phyloP scores from a whole-genome alignment of 2,797 vertebrate species.

The Sebastes dallii region DNA sequence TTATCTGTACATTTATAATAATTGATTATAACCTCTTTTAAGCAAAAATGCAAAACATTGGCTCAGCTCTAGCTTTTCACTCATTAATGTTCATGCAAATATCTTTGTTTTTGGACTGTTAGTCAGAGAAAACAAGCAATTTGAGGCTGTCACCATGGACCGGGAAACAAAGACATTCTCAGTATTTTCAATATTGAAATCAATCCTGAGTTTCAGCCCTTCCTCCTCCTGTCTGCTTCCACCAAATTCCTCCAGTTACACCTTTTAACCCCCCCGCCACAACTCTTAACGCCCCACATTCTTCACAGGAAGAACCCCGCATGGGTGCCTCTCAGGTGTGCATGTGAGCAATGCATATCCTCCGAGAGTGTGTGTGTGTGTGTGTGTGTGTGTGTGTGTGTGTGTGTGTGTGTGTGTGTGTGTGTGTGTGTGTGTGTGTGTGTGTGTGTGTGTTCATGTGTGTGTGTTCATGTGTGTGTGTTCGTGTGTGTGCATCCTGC shows the following conservation, averaged over 20 bases:
- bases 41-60: neutral
- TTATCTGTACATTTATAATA: too few species aligned
- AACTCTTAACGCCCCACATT: conserved; percentile 54
- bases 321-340: conserved; percentile 75
- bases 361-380: neutral
- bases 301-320: conserved; percentile 56
- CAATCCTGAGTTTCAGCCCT: neutral
- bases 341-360: neutral
- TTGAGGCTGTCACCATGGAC: neutral
- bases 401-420: neutral
- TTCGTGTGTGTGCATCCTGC: conserved; percentile 56
- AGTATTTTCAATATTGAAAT: neutral
- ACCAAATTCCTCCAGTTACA: conserved; percentile 58
- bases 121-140: neutral
- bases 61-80: neutral
- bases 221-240: conserved; percentile 37
- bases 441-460: neutral
- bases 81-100: neutral
- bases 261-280: conserved; percentile 50
- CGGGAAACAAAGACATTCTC: neutral
- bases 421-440: conserved; percentile 62
- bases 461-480: conserved; percentile 50
- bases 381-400: neutral
- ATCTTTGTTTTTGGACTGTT: neutral
- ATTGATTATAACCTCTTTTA: neutral